Percentiles rank a stretch among this genome's conserved stretches.
Conservation (phyloP, 2,797 vertebrate species). For the Corythornis leucogaster region DNA sequence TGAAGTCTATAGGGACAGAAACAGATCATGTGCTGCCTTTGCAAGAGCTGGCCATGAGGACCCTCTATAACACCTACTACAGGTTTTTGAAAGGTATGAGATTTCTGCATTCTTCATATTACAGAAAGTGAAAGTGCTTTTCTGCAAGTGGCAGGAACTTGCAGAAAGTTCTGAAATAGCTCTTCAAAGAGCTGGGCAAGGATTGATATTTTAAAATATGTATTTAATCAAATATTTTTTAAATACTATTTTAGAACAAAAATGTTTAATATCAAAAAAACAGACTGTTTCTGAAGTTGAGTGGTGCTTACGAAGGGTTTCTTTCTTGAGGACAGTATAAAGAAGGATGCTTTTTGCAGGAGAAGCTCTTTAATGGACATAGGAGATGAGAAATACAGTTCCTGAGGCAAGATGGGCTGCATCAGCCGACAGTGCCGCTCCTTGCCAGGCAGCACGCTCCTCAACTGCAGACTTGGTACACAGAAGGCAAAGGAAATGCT, state of each 20-base stretch:
- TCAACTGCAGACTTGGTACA: conserved; percentile 40
- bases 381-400: conserved; percentile 45
- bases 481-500: conserved; percentile 48
- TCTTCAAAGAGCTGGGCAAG: background rate
- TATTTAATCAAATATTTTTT: background rate
- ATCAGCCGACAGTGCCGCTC: conserved; percentile 57
- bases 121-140: background rate
- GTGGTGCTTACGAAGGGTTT: background rate
- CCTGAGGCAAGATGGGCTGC: conserved; percentile 54
- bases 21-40: conserved; percentile 87
- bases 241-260: background rate
- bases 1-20: conserved; percentile 90
- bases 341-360: background rate
- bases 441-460: conserved; percentile 48
- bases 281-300: background rate
- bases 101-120: background rate
- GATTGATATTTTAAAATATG: background rate
- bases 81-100: conserved; percentile 80
- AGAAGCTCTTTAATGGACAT: conserved; percentile 33
- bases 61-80: conserved; percentile 82
- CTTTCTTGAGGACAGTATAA: background rate
- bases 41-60: conserved; percentile 92
- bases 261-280: background rate
- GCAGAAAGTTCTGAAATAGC: background rate
- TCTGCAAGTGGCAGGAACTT: background rate